Percentiles rank a stretch among this genome's conserved stretches.
phyloP scores from a whole-genome alignment of 2,113 vertebrate genomes.

The Cebidichthys violaceus region DNA sequence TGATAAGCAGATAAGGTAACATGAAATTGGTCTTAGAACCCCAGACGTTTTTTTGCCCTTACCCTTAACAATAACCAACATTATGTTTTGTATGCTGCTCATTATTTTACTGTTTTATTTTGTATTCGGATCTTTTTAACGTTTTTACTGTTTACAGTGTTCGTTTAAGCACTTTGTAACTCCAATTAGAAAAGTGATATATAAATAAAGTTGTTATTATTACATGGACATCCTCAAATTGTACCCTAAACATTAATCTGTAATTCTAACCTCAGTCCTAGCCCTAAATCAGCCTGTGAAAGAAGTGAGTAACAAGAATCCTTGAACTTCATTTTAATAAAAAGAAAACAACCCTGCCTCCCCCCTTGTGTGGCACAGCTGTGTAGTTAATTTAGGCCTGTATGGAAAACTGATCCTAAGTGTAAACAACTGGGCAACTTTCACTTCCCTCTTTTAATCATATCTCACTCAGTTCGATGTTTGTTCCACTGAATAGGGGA shows the following conservation, averaged over 20 bases:
- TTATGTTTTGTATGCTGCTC: not conserved
- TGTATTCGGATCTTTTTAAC: not conserved
- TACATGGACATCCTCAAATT: not conserved
- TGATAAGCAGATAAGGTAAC: not conserved
- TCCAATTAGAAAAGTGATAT: not conserved
- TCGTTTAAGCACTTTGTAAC: not conserved
- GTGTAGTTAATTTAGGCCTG: slow-evolving; percentile 58
- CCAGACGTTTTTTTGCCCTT: not conserved
- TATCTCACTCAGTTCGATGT: not conserved
- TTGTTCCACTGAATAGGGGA: not conserved
- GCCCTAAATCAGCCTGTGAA: not conserved
- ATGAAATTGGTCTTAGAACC: not conserved
- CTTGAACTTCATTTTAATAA: not conserved
- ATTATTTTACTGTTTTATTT: not conserved
- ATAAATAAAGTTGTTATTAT: not conserved
- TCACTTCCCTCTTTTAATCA: slow-evolving; percentile 76
- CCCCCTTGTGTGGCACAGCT: slow-evolving; percentile 45
- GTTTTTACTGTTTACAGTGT: not conserved
- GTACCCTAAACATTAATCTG: not conserved
- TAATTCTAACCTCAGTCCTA: not conserved
- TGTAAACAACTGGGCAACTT: slow-evolving; percentile 76
- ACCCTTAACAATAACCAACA: not conserved
- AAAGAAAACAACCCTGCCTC: slow-evolving; percentile 21
- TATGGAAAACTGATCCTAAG: slow-evolving; percentile 70
- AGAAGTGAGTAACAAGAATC: not conserved